phyloP scores from a whole-genome alignment of 2,113 vertebrate genomes.

The Heteronetta atricapilla region DNA sequence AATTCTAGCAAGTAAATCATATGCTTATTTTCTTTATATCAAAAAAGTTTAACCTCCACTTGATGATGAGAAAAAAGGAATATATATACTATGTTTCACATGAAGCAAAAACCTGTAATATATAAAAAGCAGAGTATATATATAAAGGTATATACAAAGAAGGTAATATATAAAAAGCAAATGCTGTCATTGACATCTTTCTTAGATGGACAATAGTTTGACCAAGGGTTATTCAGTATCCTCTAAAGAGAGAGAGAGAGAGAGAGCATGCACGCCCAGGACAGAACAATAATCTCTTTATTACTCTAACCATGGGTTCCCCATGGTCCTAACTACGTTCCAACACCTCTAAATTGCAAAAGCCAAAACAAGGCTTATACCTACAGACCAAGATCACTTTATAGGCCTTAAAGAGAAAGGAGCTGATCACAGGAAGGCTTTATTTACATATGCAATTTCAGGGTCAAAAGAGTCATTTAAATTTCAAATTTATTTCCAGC shows the following conservation, averaged over 20 bases:
- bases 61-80: background rate
- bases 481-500: background rate
- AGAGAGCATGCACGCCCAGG: background rate
- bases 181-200: background rate
- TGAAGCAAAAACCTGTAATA: background rate
- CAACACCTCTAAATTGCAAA: background rate
- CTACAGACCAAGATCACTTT: background rate
- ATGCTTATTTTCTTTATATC: background rate
- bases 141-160: too few relatives aligned
- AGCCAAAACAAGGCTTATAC: background rate
- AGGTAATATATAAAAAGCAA: background rate
- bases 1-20: background rate
- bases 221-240: background rate
- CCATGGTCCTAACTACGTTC: background rate
- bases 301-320: background rate
- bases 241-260: background rate
- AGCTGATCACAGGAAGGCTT: background rate
- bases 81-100: background rate
- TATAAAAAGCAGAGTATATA: background rate
- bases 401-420: background rate
- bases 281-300: background rate
- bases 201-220: background rate
- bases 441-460: background rate
- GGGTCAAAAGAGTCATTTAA: background rate
- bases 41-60: background rate